Base-by-base conservation (phyloP, 2,888 invertebrate genomes). In the Melanostoma mellinum region DNA sequence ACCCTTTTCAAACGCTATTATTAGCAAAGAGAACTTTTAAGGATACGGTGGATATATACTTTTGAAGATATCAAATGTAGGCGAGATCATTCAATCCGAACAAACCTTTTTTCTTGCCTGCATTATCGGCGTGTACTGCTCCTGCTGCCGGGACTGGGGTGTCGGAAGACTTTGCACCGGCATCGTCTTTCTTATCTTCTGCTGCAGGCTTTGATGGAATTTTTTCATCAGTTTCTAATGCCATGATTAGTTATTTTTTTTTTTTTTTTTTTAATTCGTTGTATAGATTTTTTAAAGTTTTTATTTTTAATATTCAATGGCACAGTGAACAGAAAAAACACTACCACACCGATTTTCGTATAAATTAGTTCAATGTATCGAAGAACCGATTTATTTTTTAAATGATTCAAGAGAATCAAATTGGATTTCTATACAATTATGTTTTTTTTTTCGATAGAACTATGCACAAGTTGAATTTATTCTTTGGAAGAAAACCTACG, bases 91-190 rank as follows among this genome's bases (percentile, higher is more conserved):
- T 35, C 10, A 10, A n/a, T 50, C 35, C 9, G 53, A 32, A 69
- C 74, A 71, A 86, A 86, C 86, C 86, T 86, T 86, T 86, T 81
- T 85, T 86, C 85, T 86, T 86, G 72, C 67, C 75, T 46, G 44
- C 68, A 63, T 78, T 85, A 33, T 80, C 85, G 71, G 52, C 53
- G 38, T 65, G 76, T 58, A 58, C 74, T 48, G 42, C 71, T 58
- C 69, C 42, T 50, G 67, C 53, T 61, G 76, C 63, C 6, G 50
- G 20, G 35, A 61, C 55, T 3, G 65, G 36, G 36, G 46, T 60
- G 50, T 30, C 72, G 55, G 79, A 61, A 38, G 74, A 65, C 69
- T 86, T 84, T 73, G 48, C 61, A 79, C 77, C 85, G 85, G 56
- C 60, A 38, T 69, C 72, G 48, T 76, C 80, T 10, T 78, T 79